Percentiles rank a stretch among this genome's conserved stretches.
These are phyloP conservation scores for Cheiracanthium punctorium DNA, from an alignment of 2,888 invertebrate genomes.

Conservation along the genomic window DNA sequence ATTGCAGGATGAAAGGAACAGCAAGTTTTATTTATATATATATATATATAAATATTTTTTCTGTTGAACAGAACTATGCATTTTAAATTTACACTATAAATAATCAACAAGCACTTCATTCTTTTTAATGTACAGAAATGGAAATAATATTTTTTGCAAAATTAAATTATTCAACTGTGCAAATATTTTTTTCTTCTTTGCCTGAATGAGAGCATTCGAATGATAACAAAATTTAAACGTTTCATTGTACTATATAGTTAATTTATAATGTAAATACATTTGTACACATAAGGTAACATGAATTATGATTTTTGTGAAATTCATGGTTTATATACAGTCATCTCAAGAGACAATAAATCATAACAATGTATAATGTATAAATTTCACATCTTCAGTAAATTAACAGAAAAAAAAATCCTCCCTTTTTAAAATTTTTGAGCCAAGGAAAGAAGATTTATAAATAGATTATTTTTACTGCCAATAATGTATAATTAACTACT, in stretches of 20 bases:
- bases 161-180: neutral
- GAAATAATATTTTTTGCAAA: neutral
- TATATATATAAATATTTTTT: too few species aligned
- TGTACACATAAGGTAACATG: constrained; percentile 54
- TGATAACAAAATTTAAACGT: neutral
- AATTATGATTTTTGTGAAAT: constrained; percentile 32
- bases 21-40: too few species aligned
- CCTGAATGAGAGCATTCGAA: neutral
- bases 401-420: too few species aligned
- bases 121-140: too few species aligned
- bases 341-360: neutral
- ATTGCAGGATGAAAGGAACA: neutral
- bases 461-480: neutral
- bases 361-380: neutral
- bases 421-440: too few species aligned
- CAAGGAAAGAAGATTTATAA: neutral
- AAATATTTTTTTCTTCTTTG: neutral
- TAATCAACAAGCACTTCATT: too few species aligned
- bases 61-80: too few species aligned
- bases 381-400: neutral
- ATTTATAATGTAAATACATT: constrained; percentile 56
- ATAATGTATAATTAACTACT: neutral
- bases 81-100: too few species aligned
- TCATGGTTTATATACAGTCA: constrained; percentile 47
- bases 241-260: constrained; percentile 49